Evolutionary conservation across 92 coral and sea anemone genomes (phyloP).

Genomic region (Montipora capitata): DNA sequence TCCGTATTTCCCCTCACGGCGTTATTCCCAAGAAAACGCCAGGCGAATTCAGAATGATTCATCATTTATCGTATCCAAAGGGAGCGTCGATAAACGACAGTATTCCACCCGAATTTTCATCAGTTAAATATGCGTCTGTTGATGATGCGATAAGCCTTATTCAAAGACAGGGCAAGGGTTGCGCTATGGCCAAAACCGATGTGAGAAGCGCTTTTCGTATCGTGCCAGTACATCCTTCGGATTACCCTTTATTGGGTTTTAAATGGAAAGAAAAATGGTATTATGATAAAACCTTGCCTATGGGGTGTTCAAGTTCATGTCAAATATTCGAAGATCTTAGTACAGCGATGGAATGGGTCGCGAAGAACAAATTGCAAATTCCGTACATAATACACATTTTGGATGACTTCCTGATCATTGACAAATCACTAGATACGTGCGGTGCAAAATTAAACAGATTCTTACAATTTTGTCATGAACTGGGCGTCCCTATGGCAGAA

Average conservation of each 20-base stretch:
- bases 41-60: slow-evolving; percentile 50
- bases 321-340: slow-evolving; percentile 59
- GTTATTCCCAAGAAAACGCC: slow-evolving; percentile 50
- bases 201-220: slow-evolving; percentile 60
- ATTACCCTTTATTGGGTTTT: slow-evolving; percentile 60
- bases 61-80: slow-evolving; percentile 29
- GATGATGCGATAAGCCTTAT: slow-evolving; percentile 31
- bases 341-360: slow-evolving; percentile 69
- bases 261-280: slow-evolving; percentile 52
- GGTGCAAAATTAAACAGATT: not conserved
- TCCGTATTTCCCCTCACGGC: slow-evolving; percentile 54
- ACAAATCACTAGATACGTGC: slow-evolving; percentile 10
- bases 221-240: slow-evolving; percentile 53
- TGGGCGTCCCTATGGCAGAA: slow-evolving; percentile 61
- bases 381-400: slow-evolving; percentile 40
- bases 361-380: slow-evolving; percentile 38
- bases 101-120: not conserved
- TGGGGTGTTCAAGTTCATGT: slow-evolving; percentile 29
- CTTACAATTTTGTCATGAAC: slow-evolving; percentile 24
- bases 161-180: slow-evolving; percentile 30
- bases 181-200: slow-evolving; percentile 68
- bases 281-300: slow-evolving; percentile 13
- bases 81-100: slow-evolving; percentile 32
- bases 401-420: slow-evolving; percentile 67
- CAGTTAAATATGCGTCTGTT: slow-evolving; percentile 39